Conservation (phyloP, 2,113 vertebrate species). For the Macquaria ambigua region DNA sequence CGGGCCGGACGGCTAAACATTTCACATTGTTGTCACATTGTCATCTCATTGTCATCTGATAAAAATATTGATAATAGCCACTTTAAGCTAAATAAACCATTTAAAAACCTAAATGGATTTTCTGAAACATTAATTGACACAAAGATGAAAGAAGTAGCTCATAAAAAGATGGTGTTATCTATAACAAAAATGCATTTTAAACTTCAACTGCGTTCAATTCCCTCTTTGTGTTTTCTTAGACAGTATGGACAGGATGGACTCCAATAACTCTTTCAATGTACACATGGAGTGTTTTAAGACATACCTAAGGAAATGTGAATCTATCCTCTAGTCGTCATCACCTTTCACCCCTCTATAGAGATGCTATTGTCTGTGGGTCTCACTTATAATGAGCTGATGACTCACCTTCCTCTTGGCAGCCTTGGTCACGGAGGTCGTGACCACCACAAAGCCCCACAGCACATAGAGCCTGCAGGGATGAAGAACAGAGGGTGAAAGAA, state of each 20-base stretch:
- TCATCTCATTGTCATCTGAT: not conserved
- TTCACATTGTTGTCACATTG: not conserved
- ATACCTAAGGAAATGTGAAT: not conserved
- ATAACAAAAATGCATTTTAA: not conserved
- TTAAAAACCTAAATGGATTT: not conserved
- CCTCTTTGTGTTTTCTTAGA: not conserved
- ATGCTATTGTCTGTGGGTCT: slow-evolving; percentile 35
- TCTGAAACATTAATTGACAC: not conserved
- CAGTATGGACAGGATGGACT: not conserved
- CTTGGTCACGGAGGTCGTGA: slow-evolving; percentile 74
- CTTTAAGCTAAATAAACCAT: not conserved
- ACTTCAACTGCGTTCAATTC: not conserved
- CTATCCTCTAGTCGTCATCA: slow-evolving; percentile 9
- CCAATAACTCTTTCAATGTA: not conserved
- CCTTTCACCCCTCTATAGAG: slow-evolving; percentile 28
- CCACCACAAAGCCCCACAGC: slow-evolving; percentile 78
- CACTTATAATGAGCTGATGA: slow-evolving; percentile 58
- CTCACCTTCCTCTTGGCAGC: slow-evolving; percentile 80
- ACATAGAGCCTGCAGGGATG: slow-evolving; percentile 72
- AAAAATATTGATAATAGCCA: not conserved
- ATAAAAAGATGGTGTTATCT: not conserved
- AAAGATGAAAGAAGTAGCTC: not conserved
- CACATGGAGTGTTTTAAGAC: not conserved
- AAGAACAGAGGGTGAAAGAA: slow-evolving; percentile 35
- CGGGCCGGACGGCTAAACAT: not conserved